Percentiles rank a stretch among this genome's conserved stretches.
These are phyloP conservation scores for Drosophila ercepeae DNA, from an alignment of 1,140 invertebrate genomes.

Conservation along the genomic window DNA sequence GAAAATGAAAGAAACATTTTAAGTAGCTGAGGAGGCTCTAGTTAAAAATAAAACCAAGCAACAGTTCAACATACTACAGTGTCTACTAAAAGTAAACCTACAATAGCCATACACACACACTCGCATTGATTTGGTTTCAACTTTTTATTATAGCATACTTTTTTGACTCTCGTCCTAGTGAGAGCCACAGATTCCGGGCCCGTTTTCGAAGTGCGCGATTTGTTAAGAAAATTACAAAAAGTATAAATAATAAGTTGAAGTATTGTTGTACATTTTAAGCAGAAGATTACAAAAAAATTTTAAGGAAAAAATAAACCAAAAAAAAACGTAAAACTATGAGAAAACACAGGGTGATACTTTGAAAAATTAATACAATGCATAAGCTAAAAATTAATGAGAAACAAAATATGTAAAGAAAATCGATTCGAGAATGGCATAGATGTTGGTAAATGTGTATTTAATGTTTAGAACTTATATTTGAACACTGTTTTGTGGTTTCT, in stretches of 20 bases:
- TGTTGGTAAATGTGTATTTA: slow-evolving; percentile 77
- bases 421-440: slow-evolving; percentile 54
- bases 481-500: slow-evolving; percentile 45
- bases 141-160: slow-evolving; percentile 60
- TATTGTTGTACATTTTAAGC: slow-evolving; percentile 81
- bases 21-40: slow-evolving; percentile 25
- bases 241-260: slow-evolving; percentile 69
- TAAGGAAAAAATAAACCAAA: slow-evolving; percentile 52
- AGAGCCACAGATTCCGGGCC: slow-evolving; percentile 58
- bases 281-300: slow-evolving; percentile 49
- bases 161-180: slow-evolving; percentile 37
- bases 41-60: slow-evolving; percentile 55
- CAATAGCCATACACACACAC: slow-evolving; percentile 71
- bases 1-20: slow-evolving; percentile 1
- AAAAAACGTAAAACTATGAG: slow-evolving; percentile 70
- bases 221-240: slow-evolving; percentile 62
- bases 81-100: slow-evolving; percentile 80
- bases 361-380: slow-evolving; percentile 78
- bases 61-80: slow-evolving; percentile 76
- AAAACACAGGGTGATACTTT: slow-evolving; percentile 83
- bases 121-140: slow-evolving; percentile 61
- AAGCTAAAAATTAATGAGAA: slow-evolving; percentile 56
- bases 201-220: slow-evolving; percentile 68
- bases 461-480: slow-evolving; percentile 44
- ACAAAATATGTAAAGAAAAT: slow-evolving; percentile 58